A percentile compares a stretch with the other conserved stretches of the same genome.
Conservation (phyloP, 2,113 vertebrate genomes). For the Collichthys lucidus region DNA sequence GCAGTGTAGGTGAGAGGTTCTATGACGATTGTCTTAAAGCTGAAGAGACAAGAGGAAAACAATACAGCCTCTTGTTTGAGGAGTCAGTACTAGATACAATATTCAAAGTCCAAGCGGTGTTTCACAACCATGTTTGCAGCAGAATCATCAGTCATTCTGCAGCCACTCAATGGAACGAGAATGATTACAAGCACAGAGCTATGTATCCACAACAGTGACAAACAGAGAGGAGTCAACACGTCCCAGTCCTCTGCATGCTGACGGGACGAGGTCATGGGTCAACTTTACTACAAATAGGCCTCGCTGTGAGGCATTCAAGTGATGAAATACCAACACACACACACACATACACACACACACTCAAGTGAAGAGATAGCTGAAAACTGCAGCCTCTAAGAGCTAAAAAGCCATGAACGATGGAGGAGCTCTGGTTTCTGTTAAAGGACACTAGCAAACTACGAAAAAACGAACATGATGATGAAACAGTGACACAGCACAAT, state of each 20-base stretch:
- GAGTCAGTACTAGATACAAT: neutral
- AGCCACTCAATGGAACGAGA: neutral
- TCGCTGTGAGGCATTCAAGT: conserved; percentile 34
- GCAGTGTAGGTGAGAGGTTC: conserved; percentile 14
- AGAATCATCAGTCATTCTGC: neutral
- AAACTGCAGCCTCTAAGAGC: conserved; percentile 19
- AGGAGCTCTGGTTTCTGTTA: conserved; percentile 28
- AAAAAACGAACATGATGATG: conserved; percentile 1
- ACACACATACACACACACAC: neutral
- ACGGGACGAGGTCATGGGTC: conserved; percentile 46
- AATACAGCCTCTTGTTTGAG: neutral
- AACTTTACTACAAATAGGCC: conserved; percentile 54
- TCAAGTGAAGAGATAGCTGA: conserved; percentile 24
- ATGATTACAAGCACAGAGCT: neutral
- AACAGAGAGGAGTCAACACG: neutral
- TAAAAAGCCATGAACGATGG: neutral
- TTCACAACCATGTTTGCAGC: neutral
- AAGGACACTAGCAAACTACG: neutral
- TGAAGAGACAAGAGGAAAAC: neutral
- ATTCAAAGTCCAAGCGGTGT: neutral
- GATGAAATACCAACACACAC: conserved; percentile 38
- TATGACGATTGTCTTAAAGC: neutral
- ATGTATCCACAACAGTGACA: conserved; percentile 3
- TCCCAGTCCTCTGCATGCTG: conserved; percentile 7
- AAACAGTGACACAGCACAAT: neutral